A percentile compares a stretch with the other conserved stretches of the same genome.
Evolutionary conservation across 2,797 vertebrate species (phyloP).

Genomic region (Spatula clypeata): DNA sequence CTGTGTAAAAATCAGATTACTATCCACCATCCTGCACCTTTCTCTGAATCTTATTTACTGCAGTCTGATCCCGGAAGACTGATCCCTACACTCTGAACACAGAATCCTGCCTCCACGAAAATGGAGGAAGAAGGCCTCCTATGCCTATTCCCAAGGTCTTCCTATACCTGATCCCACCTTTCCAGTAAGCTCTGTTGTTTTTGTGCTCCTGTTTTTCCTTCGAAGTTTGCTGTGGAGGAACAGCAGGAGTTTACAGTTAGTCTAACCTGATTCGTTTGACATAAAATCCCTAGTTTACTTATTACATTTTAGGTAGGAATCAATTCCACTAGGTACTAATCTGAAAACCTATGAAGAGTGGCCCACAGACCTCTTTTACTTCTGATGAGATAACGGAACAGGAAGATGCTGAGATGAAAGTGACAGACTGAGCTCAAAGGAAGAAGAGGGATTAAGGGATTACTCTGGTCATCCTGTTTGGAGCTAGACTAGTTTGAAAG

Average conservation of each 20-base stretch:
- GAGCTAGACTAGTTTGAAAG: rapidly evolving
- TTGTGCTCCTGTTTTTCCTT: background rate
- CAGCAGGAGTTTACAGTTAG: background rate
- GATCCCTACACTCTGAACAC: background rate
- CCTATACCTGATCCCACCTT: background rate
- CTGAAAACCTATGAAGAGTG: background rate
- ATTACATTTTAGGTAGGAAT: background rate
- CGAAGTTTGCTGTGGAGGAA: background rate
- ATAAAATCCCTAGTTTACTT: background rate
- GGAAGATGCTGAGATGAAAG: background rate
- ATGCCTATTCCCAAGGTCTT: background rate
- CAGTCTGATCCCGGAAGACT: background rate
- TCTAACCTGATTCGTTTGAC: background rate
- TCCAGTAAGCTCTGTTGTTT: background rate
- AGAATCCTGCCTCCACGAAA: background rate
- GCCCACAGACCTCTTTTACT: background rate
- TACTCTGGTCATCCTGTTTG: background rate
- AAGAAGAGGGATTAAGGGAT: background rate
- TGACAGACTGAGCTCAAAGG: background rate
- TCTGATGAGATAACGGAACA: background rate
- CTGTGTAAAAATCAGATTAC: background rate
- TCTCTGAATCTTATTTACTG: background rate
- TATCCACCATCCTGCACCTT: background rate
- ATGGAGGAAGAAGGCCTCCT: background rate
- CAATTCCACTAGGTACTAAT: background rate